Base-by-base conservation (phyloP, 64 coral and sea anemone species). In the Dendrophyllia cribrosa region DNA sequence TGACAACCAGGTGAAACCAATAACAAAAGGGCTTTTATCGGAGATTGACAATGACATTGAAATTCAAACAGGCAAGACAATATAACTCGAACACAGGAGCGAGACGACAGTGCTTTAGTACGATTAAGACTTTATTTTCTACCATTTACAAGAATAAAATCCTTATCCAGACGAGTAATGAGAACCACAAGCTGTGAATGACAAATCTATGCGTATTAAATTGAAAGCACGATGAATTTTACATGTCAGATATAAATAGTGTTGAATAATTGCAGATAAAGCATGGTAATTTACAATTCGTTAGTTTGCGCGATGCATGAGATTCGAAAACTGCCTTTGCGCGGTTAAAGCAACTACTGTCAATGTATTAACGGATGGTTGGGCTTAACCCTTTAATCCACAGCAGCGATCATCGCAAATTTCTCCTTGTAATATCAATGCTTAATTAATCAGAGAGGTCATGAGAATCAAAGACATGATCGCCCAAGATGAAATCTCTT, bases 181-280 rank as follows among this genome's bases (percentile, higher is more conserved):
- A 51, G 22, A 52, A n/a, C 62, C 43, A 24, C 80, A 84, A 84
- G 80, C 80, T 84, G 80, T 84, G 80, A 55, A 84, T 84, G 62
- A 84, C 62, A 67, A 84, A 84, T 84, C 17, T 68, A 19, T n/a
- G 72, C 59, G 46, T 49, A 67, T 84, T 48, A 84, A 82, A 43
- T 68, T 84, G 80, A 84, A 84, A 84, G 61, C 80, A 84, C 80
- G 61, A 84, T 84, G 80, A 84, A 84, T 84, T 65, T 84, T 84
- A 46, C 14, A 82, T 82, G 78, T 82, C 78, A 82, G 25, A 82
- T 82, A 63, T 82, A 68, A 84, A 84, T 68, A 50, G 61, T 68
- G 62, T 68, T 84, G 65, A 84, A 84, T 84, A 68, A 84, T 84
- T 67, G 43, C 48, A 84, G 7, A 67, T n/a, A 68, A 84, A 68